Evolutionary conservation across 1,140 invertebrate genomes (phyloP), one percentile per base, ranked within the genome.

Genomic region (Drosophila nannoptera): DNA sequence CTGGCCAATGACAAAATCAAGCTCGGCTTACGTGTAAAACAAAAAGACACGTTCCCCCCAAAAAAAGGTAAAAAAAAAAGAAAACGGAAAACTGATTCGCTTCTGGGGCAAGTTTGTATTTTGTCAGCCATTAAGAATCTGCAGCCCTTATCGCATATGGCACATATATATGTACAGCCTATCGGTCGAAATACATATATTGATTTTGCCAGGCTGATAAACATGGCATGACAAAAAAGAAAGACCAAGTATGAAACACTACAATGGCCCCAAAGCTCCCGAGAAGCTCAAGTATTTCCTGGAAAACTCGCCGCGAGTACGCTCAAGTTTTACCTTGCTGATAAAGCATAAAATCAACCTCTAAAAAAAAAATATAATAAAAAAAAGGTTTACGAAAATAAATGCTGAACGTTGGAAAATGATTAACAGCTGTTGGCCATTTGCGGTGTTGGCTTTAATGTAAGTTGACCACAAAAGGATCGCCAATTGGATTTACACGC

Each of bases 391-490:
- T 22, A 43, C 11, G 6, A 14, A 7, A 14, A 16, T 14, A 60
- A 67, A 56, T 60, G 60, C 66, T 43, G 8, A 73, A 40, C 54
- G 49, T 48, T 69, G 81, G 31, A 63, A 63, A 77, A 45, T 14
- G n/a, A 43, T 16, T 60, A 64, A 80, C 77, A 86, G 68, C 82
- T 75, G 81, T 86, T 86, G 77, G 64, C 81, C 81, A 73, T 75
- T 31, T 86, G 53, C 36, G 58, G 52, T 53, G 40, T 16, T 43
- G 69, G 69, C 59, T 61, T 68, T 58, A 60, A 59, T 69, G 53
- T 0, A 56, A 60, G 35, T 53, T 53, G 40, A 40, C 81, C 82
- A 81, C 62, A 86, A 86, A 86, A 84, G 81, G 81, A 84, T 75
- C 46, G 81, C 58, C 9, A 45, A 45, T 29, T 62, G 69, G 31